A percentile compares a stretch with the other conserved stretches of the same genome.
Conservation (phyloP, 2,113 vertebrate genomes). For the Sander vitreus region DNA sequence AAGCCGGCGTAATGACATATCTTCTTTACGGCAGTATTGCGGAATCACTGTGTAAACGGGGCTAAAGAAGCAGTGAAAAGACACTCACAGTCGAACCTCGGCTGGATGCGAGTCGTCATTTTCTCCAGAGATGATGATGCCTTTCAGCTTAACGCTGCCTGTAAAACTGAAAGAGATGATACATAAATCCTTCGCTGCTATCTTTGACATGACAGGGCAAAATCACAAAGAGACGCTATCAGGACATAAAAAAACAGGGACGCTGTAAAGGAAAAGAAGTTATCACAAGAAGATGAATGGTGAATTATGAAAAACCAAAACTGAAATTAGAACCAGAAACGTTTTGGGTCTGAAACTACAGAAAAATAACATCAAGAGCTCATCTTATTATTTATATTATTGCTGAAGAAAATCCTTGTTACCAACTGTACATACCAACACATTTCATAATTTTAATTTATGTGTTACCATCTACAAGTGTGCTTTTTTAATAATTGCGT, state of each 20-base stretch:
- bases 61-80: background rate
- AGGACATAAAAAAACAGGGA: background rate
- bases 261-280: constrained; percentile 7
- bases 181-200: rapidly evolving
- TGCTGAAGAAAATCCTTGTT: background rate
- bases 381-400: background rate
- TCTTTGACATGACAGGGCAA: background rate
- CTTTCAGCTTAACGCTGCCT: constrained; percentile 94
- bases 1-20: too few species aligned
- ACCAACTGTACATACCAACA: background rate
- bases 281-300: background rate
- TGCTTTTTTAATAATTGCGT: background rate
- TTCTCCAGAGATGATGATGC: constrained; percentile 93
- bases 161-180: constrained; percentile 90
- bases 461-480: background rate
- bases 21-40: too few species aligned
- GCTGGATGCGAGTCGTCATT: constrained; percentile 91
- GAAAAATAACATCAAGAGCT: background rate
- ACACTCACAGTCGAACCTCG: constrained; percentile 94
- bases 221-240: background rate
- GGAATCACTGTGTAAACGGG: too few species aligned
- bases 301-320: background rate
- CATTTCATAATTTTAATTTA: background rate
- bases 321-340: background rate
- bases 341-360: background rate